Evolutionary conservation across 64 coral and sea anemone genomes (phyloP).

Genomic region (Montipora sp.): DNA sequence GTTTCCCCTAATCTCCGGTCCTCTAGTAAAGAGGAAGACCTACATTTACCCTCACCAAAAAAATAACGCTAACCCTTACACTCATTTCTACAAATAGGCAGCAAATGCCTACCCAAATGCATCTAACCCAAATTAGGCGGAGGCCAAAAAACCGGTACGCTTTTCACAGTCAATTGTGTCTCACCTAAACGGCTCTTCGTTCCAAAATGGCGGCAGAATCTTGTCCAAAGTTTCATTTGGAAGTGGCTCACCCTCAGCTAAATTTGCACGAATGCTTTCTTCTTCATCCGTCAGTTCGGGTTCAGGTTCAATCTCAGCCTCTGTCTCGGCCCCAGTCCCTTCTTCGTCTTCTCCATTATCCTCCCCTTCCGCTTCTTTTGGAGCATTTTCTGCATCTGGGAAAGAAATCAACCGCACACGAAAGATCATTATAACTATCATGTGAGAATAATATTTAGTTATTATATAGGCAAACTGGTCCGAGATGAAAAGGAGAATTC

Average conservation of each 20-base stretch:
- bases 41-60: too few relatives aligned
- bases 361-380: constrained; percentile 40
- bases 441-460: too few relatives aligned
- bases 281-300: constrained; percentile 94
- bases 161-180: not conserved
- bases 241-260: constrained; percentile 79
- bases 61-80: too few relatives aligned
- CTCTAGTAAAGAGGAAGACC: too few relatives aligned
- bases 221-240: constrained; percentile 85
- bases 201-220: constrained; percentile 92
- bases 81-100: too few relatives aligned
- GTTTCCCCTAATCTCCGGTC: too few relatives aligned
- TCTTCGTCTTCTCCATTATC: constrained; percentile 64
- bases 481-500: too few relatives aligned
- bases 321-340: constrained; percentile 32
- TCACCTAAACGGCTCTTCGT: constrained; percentile 96
- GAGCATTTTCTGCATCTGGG: constrained; percentile 6
- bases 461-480: too few relatives aligned
- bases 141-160: too few relatives aligned
- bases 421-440: too few relatives aligned
- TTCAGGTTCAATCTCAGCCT: constrained; percentile 67
- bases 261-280: constrained; percentile 82
- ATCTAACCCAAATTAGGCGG: too few relatives aligned
- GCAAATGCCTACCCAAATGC: too few relatives aligned
- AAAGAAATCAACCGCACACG: not conserved